Evolutionary conservation across 1,140 invertebrate genomes (phyloP).

Genomic region (Microplitis demolitor): DNA sequence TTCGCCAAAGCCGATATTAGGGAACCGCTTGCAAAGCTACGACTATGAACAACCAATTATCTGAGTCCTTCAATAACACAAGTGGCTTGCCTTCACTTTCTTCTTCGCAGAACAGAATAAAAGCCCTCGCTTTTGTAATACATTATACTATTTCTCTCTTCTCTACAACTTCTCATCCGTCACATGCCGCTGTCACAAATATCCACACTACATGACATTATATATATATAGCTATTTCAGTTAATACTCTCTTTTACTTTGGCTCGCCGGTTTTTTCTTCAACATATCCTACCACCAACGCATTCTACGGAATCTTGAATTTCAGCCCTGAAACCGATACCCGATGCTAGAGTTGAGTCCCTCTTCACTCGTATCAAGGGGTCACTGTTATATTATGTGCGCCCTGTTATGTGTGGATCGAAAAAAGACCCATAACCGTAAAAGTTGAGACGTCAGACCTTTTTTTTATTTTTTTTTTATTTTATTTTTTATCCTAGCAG

Average conservation of each 20-base stretch:
- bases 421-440: conserved; percentile 1
- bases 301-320: conserved; percentile 43
- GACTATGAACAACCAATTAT: conserved; percentile 12
- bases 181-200: conserved; percentile 15
- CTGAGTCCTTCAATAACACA: conserved; percentile 8
- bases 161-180: too few species aligned
- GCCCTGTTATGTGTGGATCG: neutral
- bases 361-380: neutral
- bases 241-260: conserved; percentile 19
- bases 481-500: conserved; percentile 39
- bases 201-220: neutral
- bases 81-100: too few species aligned
- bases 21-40: neutral
- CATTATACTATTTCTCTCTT: too few species aligned
- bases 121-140: too few species aligned
- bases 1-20: conserved; percentile 3
- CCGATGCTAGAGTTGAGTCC: neutral
- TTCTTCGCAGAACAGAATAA: too few species aligned
- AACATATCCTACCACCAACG: conserved; percentile 21
- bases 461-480: too few species aligned
- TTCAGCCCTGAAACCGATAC: conserved; percentile 48
- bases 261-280: conserved; percentile 12
- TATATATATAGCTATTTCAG: neutral
- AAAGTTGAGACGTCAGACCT: conserved; percentile 44
- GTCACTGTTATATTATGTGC: conserved; percentile 22